Evolutionary conservation across 2,797 vertebrate species (phyloP), one percentile per base, ranked within the genome.

Genomic region (Octomys mimax): DNA sequence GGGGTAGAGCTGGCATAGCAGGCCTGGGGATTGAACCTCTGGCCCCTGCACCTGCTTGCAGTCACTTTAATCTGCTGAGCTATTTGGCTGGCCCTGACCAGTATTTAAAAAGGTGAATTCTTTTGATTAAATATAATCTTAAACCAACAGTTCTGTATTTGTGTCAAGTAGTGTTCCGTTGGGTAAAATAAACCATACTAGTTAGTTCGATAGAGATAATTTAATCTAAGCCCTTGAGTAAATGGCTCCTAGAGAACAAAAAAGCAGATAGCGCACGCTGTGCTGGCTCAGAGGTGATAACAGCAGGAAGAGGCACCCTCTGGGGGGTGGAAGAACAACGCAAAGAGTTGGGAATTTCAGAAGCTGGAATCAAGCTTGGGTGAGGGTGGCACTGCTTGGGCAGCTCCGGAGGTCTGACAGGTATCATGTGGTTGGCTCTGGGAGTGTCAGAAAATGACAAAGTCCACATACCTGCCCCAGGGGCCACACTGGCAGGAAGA

Each of bases 221-320:
- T 95, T 86, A 90, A 78, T 88, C 88, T 80, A 82, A 79, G 46
- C 88, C 26, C 26, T 90, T 93, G 68, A 59, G 68, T 75, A 83
- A 93, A 78, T 26, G 5, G 16, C 79, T 87, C 14, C 19, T 82
- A 86, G 57, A 77, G 31, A 93, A 70, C 85, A 22, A 86, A 66
- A 95, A 42, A 46, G 21, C 66, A 87, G 61, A 92, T 78, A 12
- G 36, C 12, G 9, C 24, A 59, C 18, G 57, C 28, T 70, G 4
- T 46, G 1, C 81, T 87, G 59, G 75, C 33, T 66, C 6, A 59
- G 77, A 75, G 26, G 21, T 70, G 39, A 33, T 31, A 85, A 68
- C 0, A 22, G 13, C 16, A 84, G 39, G 68, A 80, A 91, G 36
- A 85, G 2, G 6, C 31, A 66, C 22, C 8, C 39, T 33, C 49